A percentile compares a stretch with the other conserved stretches of the same genome.
These are phyloP conservation scores for Lagopus muta DNA, from an alignment of 2,113 vertebrate species.

Conservation along the genomic window DNA sequence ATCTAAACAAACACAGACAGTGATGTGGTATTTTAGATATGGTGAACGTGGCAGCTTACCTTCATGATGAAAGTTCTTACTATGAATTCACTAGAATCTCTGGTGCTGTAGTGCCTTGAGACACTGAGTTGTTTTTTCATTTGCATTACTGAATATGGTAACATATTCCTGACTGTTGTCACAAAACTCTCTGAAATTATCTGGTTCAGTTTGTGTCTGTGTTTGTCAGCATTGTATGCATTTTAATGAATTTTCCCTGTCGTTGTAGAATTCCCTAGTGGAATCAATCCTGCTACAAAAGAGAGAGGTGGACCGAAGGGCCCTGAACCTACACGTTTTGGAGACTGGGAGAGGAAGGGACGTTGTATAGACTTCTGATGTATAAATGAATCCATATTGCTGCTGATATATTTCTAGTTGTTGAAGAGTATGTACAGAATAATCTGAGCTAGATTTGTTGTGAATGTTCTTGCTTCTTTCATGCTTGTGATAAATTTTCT, in stretches of 20 bases:
- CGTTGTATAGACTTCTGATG: slow-evolving; percentile 95
- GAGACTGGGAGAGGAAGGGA: slow-evolving; percentile 98
- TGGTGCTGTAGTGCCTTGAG: not conserved
- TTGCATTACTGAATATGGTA: not conserved
- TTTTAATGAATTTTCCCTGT: slow-evolving; percentile 47
- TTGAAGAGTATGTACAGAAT: not conserved
- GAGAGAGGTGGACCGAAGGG: slow-evolving; percentile 93
- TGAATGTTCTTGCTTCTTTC: not conserved
- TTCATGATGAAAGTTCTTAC: not conserved
- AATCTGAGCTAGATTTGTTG: not conserved
- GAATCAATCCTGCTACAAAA: slow-evolving; percentile 92
- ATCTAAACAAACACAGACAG: not conserved
- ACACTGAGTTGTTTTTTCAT: not conserved
- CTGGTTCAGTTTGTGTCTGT: not conserved
- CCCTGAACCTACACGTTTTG: slow-evolving; percentile 95
- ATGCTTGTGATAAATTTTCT: not conserved
- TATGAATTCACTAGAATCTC: not conserved
- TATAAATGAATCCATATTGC: not conserved
- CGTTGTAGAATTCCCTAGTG: slow-evolving; percentile 88
- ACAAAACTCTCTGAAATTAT: not conserved
- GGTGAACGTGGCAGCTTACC: accelerated
- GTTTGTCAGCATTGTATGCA: not conserved
- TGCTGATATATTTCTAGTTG: not conserved
- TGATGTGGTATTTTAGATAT: not conserved
- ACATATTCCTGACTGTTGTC: not conserved